Base-by-base conservation (phyloP, 2,113 vertebrate species). In the Catharus bicknelli region DNA sequence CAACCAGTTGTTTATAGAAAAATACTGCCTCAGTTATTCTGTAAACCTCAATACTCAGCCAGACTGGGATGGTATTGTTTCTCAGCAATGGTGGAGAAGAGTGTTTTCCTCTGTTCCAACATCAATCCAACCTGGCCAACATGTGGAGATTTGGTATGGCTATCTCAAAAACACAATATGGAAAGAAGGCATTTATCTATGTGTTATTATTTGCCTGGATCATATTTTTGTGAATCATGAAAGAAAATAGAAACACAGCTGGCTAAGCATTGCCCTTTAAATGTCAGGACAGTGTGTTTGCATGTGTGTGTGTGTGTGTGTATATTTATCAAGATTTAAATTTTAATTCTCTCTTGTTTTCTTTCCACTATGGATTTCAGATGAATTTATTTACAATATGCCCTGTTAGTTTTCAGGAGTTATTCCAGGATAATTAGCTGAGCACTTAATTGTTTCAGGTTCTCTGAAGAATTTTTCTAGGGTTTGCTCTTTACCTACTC, bases 191-290 rank as follows among this genome's bases (percentile, higher is more conserved):
- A 70, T 93, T 83, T 90, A 1, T 3, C 12, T 67, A 15, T 59
- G 59, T 66, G 51, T 80, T 95, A 83, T 80, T 93, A 83, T 86
- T 90, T 83, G n/a, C 30, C 30, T 70, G n/a, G 53, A 67, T 67
- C 18, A 47, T 67, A 78, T 23, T 86, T 91, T 51, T 77, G 55
- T 83, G 84, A 82, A 77, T 81, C 40, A 30, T 42, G 76, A 92
- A 86, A 40, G 27, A 86, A 94, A 93, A 83, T 3, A 90, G 72
- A 91, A 93, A 86, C 58, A 74, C 70, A 94, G 72, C 83, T 95
- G 94, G 83, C 53, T 90, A 94, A 78, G 40, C 73, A 90, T 40
- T 94, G 76, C 55, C 83, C 68, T 95, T 94, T 91, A 87, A 93
- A 96, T 95, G 83, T 90, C 88, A 93, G 68, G 64, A 74, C 64